Evolutionary conservation across 2,113 vertebrate genomes (phyloP), one percentile per base, ranked within the genome.

Genomic region (Benitochromis conjunctus): DNA sequence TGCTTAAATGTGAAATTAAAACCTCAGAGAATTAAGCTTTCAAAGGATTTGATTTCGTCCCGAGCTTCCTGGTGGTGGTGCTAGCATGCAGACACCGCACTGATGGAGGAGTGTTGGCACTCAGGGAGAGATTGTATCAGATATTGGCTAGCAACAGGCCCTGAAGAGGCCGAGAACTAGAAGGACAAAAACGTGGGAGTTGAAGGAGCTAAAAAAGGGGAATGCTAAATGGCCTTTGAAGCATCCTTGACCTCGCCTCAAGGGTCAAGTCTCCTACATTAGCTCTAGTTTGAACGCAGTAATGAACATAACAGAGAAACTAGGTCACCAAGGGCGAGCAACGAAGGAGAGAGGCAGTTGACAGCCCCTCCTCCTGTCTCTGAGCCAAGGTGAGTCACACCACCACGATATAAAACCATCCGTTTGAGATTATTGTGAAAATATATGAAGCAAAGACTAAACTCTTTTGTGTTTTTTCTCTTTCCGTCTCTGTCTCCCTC

Each of bases 241-340:
- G 94, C 84, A 88, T 91, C 92, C 92, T 94, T 94, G 94, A 95
- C 89, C 94, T 94, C 76, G 3, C 89, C 80, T 89, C 62, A 55
- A 51, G 84, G 92, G 90, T 92, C 89, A 92, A 92, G 91, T 94
- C 83, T 78, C 79, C 82, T 60, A 87, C 64, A 85, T 91, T 93
- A 83, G 80, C 87, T 88, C 11, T 51, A 88, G 86, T 90, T 86
- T 62, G 90, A 90, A 86, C 16, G 56, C 41, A 74, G 81, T 95
- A 95, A 96, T 94, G 92, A 95, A 87, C 87, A 92, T 92, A 91
- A 92, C 74, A 89, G 83, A 87, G 86, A 91, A 96, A 95, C 64
- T 94, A 91, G 94, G 94, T 88, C 94, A 94, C 29, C 18, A 12
- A 5, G 7, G 34, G 58, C 6, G 11, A 16, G 60, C 24, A 55